These are phyloP conservation scores for Dicrurus megarhynchus DNA, from an alignment of 2,113 vertebrate genomes.

Conservation along the genomic window DNA sequence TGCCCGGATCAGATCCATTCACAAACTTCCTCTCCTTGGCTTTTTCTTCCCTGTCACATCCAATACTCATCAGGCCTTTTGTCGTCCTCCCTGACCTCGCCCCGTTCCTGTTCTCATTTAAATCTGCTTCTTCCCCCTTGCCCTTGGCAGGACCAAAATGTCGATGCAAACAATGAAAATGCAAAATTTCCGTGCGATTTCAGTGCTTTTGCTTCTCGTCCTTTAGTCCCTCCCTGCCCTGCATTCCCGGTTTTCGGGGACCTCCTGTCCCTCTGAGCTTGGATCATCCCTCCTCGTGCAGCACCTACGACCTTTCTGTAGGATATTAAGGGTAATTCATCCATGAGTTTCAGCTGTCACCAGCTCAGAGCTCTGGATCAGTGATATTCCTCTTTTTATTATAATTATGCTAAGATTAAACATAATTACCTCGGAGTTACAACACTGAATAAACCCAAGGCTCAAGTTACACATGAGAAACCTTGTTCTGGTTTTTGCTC, in stretches of 20 bases:
- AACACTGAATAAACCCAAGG: neutral
- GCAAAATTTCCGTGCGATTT: accelerated
- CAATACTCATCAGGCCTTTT: neutral
- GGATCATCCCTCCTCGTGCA: neutral
- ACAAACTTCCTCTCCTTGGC: constrained; percentile 6
- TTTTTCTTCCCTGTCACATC: neutral
- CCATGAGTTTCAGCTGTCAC: neutral
- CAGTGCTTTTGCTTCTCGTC: neutral
- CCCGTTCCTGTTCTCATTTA: neutral
- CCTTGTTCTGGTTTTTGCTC: neutral
- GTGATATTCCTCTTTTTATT: neutral
- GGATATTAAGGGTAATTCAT: neutral
- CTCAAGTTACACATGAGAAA: neutral
- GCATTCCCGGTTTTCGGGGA: neutral
- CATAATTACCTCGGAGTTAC: neutral
- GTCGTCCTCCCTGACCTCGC: neutral
- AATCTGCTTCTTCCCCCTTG: neutral
- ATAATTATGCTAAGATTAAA: neutral
- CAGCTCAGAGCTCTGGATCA: neutral
- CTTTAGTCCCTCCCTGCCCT: neutral
- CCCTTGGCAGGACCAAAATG: neutral
- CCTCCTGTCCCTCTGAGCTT: neutral
- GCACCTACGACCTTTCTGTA: neutral
- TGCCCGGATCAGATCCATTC: constrained; percentile 1
- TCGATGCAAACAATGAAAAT: neutral